These are phyloP conservation scores for Circaetus gallicus DNA, from an alignment of 2,113 vertebrate genomes.

Conservation along the genomic window DNA sequence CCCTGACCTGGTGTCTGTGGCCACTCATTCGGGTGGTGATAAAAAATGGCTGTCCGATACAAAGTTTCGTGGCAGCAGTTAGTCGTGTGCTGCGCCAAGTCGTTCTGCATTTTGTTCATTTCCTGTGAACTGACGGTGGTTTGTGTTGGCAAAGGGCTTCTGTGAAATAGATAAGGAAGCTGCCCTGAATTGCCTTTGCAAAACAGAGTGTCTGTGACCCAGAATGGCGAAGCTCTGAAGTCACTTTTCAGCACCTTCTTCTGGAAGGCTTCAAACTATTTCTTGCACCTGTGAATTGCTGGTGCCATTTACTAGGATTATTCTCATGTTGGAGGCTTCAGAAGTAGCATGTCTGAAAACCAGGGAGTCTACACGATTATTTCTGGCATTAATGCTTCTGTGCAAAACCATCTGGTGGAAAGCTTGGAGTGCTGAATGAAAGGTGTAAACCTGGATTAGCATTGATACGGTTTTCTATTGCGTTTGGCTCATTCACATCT, in stretches of 20 bases:
- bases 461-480: slow-evolving; percentile 70
- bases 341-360: slow-evolving; percentile 58
- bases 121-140: neutral
- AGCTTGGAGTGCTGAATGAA: slow-evolving; percentile 69
- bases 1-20: neutral
- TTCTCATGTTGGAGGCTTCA: slow-evolving; percentile 17
- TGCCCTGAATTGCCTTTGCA: neutral
- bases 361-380: slow-evolving; percentile 49
- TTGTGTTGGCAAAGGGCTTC: neutral
- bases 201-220: neutral
- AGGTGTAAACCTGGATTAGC: slow-evolving; percentile 80
- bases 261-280: neutral
- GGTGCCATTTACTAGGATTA: neutral
- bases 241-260: neutral
- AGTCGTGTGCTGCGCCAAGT: neutral
- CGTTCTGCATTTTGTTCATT: neutral
- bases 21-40: neutral
- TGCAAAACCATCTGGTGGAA: slow-evolving; percentile 74
- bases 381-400: slow-evolving; percentile 65
- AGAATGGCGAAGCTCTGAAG: neutral
- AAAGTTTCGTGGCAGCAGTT: neutral
- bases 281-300: neutral
- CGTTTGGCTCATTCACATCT: slow-evolving; percentile 72
- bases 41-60: no score
- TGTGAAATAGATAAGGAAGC: neutral